These are phyloP conservation scores for Mayetiola destructor DNA, from an alignment of 2,888 invertebrate genomes.

Conservation along the genomic window DNA sequence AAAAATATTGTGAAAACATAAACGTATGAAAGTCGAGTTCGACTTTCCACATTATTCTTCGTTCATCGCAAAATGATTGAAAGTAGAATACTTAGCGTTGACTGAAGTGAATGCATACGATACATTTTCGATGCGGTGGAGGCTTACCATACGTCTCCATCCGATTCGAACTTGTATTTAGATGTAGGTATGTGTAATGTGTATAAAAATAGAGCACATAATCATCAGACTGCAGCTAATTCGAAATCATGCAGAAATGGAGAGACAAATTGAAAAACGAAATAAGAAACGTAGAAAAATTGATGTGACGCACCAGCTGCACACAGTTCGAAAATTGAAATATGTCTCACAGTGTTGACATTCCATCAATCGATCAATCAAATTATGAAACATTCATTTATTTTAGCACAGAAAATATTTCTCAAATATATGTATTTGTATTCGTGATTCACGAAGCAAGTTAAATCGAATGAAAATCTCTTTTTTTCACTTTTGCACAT, in stretches of 20 bases:
- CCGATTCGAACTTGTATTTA: neutral
- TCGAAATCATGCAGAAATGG: neutral
- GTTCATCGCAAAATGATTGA: too few species aligned
- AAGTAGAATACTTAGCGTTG: too few species aligned
- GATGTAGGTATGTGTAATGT: neutral
- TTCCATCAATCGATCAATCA: constrained; percentile 13
- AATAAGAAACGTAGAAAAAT: constrained; percentile 7
- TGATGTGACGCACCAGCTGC: constrained; percentile 12
- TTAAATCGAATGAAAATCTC: constrained; percentile 2
- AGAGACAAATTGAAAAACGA: neutral
- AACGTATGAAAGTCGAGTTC: too few species aligned
- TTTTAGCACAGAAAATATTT: constrained; percentile 7
- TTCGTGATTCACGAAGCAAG: neutral
- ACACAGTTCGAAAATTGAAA: constrained; percentile 6
- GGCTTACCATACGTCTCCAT: neutral
- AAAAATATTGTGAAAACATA: too few species aligned
- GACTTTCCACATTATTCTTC: too few species aligned
- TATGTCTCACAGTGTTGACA: constrained; percentile 13
- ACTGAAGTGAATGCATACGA: neutral
- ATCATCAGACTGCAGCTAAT: neutral
- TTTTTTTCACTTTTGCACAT: constrained; percentile 5
- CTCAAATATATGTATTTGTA: neutral
- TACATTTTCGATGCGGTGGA: neutral
- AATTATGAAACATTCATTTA: constrained; percentile 13
- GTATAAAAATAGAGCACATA: neutral